Evolutionary conservation across 2,888 invertebrate genomes (phyloP), one percentile per base, ranked within the genome.

Genomic region (Diarsia mendica): DNA sequence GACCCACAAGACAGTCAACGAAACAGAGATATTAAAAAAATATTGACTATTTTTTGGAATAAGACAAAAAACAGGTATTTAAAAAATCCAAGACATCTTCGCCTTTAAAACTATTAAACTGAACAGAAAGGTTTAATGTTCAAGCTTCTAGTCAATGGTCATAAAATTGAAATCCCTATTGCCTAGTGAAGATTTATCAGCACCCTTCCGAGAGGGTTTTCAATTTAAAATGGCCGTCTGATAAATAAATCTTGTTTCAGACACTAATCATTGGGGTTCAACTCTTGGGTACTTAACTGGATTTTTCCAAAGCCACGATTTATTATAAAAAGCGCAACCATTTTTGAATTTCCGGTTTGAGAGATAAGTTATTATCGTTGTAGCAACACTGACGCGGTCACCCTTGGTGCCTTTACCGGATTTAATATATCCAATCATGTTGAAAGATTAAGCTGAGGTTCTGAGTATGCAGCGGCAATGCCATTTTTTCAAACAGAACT

Each of bases 371-470:
- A 20, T 51, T 60, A 72, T 84, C 82, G 18, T 15, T 53, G 33
- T 67, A 23, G 67, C 46, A 72, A 68, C 77, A 72, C 49, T 61
- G 76, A 46, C 33, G 55, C 28, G 69, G 72, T 72, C 23, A 60
- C 46, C 76, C 58, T 67, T 61, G 58, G 69, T 61, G 77, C 75
- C 58, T 78, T 72, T 72, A 49, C 63, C 33, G 55, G 46, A 18
- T 70, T 78, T 71, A 81, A 79, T 67, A 80, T 85, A 79, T 75
- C 75, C 75, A 85, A 82, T 87, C 75, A 85, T 70, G 80, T 75
- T 72, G 73, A 80, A 85, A 87, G 66, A 85, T 85, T 87, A 75
- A 82, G 76, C 71, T 77, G 77, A 80, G 80, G 77, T 76, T 58
- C n/a, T 53, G 48, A 61, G 49, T 68, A 64, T 51, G 65, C 66